Conservation (phyloP, 1,140 invertebrate species). For the Drosophila triauraria region DNA sequence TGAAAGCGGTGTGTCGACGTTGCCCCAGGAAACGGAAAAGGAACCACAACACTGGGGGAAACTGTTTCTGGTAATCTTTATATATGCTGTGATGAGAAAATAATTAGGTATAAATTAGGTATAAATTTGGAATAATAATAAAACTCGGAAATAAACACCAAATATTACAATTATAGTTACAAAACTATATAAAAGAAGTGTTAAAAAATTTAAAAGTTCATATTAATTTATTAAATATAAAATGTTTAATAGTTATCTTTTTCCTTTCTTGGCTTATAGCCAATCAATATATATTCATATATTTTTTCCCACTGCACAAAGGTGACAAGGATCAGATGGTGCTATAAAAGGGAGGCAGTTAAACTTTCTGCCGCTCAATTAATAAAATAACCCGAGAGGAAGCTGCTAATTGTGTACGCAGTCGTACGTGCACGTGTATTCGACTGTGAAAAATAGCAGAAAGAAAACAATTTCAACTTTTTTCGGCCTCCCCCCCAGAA, state of each 20-base stretch:
- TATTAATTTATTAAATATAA: no score
- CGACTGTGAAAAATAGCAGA: conserved; percentile 35
- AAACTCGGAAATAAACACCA: neutral
- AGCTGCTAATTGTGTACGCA: conserved; percentile 78
- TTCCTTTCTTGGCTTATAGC: no score
- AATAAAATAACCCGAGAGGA: conserved; percentile 80
- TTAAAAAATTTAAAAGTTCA: no score
- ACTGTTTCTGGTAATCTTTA: neutral
- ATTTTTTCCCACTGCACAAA: conserved; percentile 1
- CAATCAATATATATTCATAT: neutral
- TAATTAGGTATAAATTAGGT: neutral
- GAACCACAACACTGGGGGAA: conserved; percentile 9
- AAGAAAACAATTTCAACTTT: conserved; percentile 48
- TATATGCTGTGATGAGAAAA: neutral
- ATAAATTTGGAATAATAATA: neutral
- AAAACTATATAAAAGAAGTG: no score
- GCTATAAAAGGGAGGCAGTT: conserved; percentile 32
- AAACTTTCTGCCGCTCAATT: conserved; percentile 79
- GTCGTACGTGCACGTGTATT: conserved; percentile 39
- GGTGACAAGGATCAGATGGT: conserved; percentile 38
- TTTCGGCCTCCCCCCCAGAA: neutral
- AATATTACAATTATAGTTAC: no score
- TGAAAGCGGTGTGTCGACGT: conserved; percentile 46
- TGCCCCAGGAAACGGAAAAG: conserved; percentile 16
- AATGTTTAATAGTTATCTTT: no score